Evolutionary conservation across 2,797 vertebrate species (phyloP), one percentile per base, ranked within the genome.

Genomic region (Lemur catta): DNA sequence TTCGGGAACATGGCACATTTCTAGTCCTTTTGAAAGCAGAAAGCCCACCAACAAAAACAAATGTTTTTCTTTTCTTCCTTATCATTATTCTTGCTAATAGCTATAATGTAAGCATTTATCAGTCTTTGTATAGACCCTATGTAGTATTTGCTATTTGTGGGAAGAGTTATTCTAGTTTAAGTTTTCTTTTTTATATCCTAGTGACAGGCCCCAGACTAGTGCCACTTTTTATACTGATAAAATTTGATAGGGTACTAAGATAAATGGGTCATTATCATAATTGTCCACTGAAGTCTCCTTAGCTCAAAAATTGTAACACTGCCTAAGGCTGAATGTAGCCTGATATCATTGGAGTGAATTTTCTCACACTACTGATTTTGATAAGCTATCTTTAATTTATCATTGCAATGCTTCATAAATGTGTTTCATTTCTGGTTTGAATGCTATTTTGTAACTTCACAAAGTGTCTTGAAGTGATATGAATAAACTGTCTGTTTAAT

Each of bases 351-450:
- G n/a, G n/a, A 89, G 50, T 92, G 46, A 91, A 74, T 94, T 92
- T 93, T 92, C 61, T 95, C 69, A 95, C 38, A 92, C 74, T 69
- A 91, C 65, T 92, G 48, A 82, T 82, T 92, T 97, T 65, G 17
- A 74, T 91, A 82, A 93, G 72, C 71, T 84, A 30, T 81, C 48
- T 81, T 81, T 92, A 91, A 89, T 4, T 55, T 88, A 74, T n/a
- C 81, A 55, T 89, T 93, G 93, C 1, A 95, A 2, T 80, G 80
- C 22, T 59, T 89, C n/a, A 79, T 90, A 88, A 89, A 65, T 95
- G 13, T 91, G 61, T 52, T 88, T 84, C 24, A 84, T 95, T 93
- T 69, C 57, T 94, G 71, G 18, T 63, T 80, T 50, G 75, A 91
- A 95, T 67, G 91, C 33, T 96, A 55, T 81, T 91, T 84, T 90